Base-by-base conservation (phyloP, 2,797 vertebrate genomes). In the Antrozous pallidus region DNA sequence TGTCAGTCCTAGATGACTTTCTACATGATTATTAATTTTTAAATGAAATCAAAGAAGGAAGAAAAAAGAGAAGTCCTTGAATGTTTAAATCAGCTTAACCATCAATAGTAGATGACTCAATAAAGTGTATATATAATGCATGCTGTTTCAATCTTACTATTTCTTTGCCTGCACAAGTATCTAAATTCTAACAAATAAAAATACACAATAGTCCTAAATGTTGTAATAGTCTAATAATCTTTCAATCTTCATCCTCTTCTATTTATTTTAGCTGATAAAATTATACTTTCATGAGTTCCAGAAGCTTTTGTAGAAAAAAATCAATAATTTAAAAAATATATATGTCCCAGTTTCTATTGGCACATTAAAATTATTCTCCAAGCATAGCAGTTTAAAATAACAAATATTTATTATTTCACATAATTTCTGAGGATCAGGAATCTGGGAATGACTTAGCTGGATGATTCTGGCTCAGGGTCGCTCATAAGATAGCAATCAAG, bases 11-110 rank as follows among this genome's bases (percentile, higher is more conserved):
- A 82, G 13, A 91, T 95, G 20, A 49, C 75, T 97, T 97, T 96
- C 81, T 97, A 96, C 90, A 94, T 69, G 94, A 96, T 93, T 87
- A 42, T 92, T 95, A 96, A 87, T 78, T 90, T 94, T 78, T 33
- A 9, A 6, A 91, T 51, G 31, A 74, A 90, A 88, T 47, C 47
- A 70, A 90, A 75, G 24, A 90, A 75, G 8, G 0, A 40, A 89
- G 56, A 77, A 63, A 91, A 94, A 82, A 73, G 82, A 71, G 16
- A 92, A 85, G 28, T 22, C 38, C n/a, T 95, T 88, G 90, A 88
- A 85, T 86, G 56, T 94, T 95, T 85, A 94, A 97, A 94, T 40
- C 75, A 63, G 42, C 69, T 92, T 84, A 85, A 56, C 31, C 12
- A 83, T 84, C 69, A 94, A 63, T 92, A 87, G 36, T 69, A 92